Evolutionary conservation across 2,888 invertebrate species (phyloP).

Genomic region (Byasa hedistus): DNA sequence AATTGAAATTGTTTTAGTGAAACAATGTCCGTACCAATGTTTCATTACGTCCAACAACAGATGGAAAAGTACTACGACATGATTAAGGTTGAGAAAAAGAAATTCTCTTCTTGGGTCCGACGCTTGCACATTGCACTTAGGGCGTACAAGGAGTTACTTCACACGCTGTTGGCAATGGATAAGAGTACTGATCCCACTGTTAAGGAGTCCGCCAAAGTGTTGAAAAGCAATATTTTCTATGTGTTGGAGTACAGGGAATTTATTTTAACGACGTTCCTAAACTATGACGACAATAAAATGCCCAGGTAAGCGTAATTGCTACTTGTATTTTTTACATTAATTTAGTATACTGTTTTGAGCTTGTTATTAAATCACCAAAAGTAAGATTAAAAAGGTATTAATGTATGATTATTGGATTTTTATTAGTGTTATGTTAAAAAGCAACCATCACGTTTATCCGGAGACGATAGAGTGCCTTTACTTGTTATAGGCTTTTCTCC

Average conservation of each 20-base stretch:
- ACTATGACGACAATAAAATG: constrained; percentile 92
- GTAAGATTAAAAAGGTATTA: too few relatives aligned
- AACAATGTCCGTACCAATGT: constrained; percentile 93
- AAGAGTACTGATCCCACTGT: constrained; percentile 84
- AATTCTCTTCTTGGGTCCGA: constrained; percentile 88
- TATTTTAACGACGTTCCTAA: constrained; percentile 87
- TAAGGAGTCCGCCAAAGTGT: constrained; percentile 88
- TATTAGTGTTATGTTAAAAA: too few relatives aligned
- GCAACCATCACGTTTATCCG: too few relatives aligned
- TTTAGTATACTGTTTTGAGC: too few relatives aligned
- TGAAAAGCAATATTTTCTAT: constrained; percentile 95
- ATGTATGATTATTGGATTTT: too few relatives aligned
- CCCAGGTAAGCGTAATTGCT: constrained; percentile 81
- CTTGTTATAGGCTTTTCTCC: too few relatives aligned
- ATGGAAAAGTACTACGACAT: constrained; percentile 92
- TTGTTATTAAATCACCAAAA: too few relatives aligned
- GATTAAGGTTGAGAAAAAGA: constrained; percentile 92
- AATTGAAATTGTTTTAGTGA: constrained; percentile 82
- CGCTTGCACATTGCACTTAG: constrained; percentile 91
- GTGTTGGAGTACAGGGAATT: constrained; percentile 96
- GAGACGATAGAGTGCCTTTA: too few relatives aligned
- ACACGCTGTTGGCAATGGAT: constrained; percentile 91
- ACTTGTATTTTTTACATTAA: neutral
- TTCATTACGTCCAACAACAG: constrained; percentile 96
- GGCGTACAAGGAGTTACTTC: constrained; percentile 90